phyloP scores from a whole-genome alignment of 2,113 vertebrate genomes.

The Takifugu bimaculatus region DNA sequence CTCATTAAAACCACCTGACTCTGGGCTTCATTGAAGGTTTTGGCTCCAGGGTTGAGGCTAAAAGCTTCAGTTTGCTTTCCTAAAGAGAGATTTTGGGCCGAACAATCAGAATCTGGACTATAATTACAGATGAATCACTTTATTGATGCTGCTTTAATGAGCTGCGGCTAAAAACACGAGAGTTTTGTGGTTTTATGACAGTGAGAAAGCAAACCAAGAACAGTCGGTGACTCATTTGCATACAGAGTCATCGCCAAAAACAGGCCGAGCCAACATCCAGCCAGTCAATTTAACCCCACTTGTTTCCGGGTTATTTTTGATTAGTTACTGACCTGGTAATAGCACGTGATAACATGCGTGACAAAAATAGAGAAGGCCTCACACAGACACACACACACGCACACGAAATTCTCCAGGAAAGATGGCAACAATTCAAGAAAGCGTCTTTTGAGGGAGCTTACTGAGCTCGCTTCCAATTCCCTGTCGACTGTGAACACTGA shows the following conservation, averaged over 20 bases:
- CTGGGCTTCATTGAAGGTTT: too few relatives aligned
- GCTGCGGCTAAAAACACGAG: too few relatives aligned
- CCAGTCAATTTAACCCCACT: conserved; percentile 44
- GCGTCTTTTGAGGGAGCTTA: conserved; percentile 42
- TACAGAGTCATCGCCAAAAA: conserved; percentile 31
- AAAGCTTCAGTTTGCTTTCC: too few relatives aligned
- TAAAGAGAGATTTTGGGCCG: too few relatives aligned
- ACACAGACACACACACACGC: conserved; percentile 2
- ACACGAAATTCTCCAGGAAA: conserved; percentile 32
- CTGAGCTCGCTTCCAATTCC: conserved; percentile 34
- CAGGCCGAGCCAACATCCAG: conserved; percentile 36
- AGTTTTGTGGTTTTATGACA: too few relatives aligned
- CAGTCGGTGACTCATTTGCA: conserved; percentile 32
- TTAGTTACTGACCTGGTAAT: conserved; percentile 41
- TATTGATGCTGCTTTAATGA: too few relatives aligned
- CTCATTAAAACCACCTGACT: too few relatives aligned
- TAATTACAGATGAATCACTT: too few relatives aligned
- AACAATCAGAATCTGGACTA: too few relatives aligned
- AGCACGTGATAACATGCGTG: conserved; percentile 54
- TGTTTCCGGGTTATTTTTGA: conserved; percentile 33
- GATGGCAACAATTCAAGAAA: conserved; percentile 64
- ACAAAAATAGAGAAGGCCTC: conserved; percentile 39
- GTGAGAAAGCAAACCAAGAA: background rate
- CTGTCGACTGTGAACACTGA: conserved; percentile 23
- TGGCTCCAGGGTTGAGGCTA: too few relatives aligned